Evolutionary conservation across 2,888 invertebrate genomes (phyloP).

Genomic region (Xestia xanthographa): DNA sequence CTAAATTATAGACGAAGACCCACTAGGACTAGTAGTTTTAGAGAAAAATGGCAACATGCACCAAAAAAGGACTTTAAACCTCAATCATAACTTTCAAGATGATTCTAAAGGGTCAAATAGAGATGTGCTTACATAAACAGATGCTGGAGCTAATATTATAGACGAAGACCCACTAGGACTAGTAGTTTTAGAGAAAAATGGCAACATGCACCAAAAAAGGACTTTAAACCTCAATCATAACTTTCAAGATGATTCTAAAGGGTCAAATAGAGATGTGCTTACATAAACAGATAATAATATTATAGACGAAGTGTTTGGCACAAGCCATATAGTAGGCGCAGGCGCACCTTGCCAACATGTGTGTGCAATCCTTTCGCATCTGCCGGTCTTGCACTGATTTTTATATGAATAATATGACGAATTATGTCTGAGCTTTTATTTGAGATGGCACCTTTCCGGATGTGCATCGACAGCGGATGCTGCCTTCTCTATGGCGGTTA

Average conservation of each 20-base stretch:
- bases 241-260: slow-evolving; percentile 46
- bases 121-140: slow-evolving; percentile 74
- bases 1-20: no score
- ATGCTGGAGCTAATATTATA: slow-evolving; percentile 78
- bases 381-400: slow-evolving; percentile 85
- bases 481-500: slow-evolving; percentile 73
- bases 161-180: no score
- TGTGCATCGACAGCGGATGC: slow-evolving; percentile 86
- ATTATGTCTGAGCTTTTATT: slow-evolving; percentile 87
- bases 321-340: slow-evolving; percentile 84
- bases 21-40: no score
- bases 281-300: slow-evolving; percentile 80
- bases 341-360: slow-evolving; percentile 88
- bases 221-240: no score
- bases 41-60: no score
- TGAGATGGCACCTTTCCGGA: slow-evolving; percentile 89
- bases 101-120: slow-evolving; percentile 55
- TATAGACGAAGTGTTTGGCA: slow-evolving; percentile 83
- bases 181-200: no score
- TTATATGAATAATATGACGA: slow-evolving; percentile 90
- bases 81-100: slow-evolving; percentile 18
- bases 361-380: slow-evolving; percentile 90
- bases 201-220: no score
- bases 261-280: slow-evolving; percentile 66
- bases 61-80: no score